These are phyloP conservation scores for Scaptomyza flava DNA, from an alignment of 2,888 invertebrate species.

Conservation along the genomic window DNA sequence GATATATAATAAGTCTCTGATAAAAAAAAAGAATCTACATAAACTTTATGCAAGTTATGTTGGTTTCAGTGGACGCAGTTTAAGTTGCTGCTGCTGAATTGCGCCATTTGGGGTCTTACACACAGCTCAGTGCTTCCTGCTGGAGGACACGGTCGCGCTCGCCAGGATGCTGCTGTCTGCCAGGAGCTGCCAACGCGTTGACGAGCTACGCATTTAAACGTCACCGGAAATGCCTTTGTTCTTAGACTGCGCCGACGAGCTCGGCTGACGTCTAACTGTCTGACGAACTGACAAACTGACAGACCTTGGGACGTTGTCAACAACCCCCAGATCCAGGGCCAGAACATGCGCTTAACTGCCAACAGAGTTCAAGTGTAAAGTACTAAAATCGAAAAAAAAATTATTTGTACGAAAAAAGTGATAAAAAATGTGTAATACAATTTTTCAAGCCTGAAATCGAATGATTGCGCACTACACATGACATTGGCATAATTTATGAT, in stretches of 20 bases:
- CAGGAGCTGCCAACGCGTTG: constrained; percentile 68
- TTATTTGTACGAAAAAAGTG: constrained; percentile 12
- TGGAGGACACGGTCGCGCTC: constrained; percentile 47
- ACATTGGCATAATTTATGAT: constrained; percentile 75
- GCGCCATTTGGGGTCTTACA: constrained; percentile 43
- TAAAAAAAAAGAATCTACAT: constrained; percentile 12
- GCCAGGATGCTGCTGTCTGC: constrained; percentile 75
- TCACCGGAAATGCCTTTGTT: constrained; percentile 81
- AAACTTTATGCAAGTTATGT: constrained; percentile 18
- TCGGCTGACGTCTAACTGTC: constrained; percentile 40
- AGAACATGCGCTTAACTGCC: constrained; percentile 30
- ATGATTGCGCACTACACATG: constrained; percentile 67
- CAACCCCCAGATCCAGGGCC: constrained; percentile 21
- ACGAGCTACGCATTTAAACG: constrained; percentile 79
- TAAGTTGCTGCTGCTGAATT: constrained; percentile 25
- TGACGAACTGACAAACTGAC: constrained; percentile 43
- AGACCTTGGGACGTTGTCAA: constrained; percentile 27
- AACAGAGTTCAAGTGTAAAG: constrained; percentile 60
- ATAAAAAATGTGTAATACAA: constrained; percentile 12
- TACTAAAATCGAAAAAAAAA: constrained; percentile 29
- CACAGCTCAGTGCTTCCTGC: constrained; percentile 59
- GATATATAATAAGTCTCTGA: neutral
- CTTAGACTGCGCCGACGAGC: constrained; percentile 44
- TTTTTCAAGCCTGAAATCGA: constrained; percentile 44
- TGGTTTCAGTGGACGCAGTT: constrained; percentile 25